phyloP scores from a whole-genome alignment of 2,113 vertebrate species.

The Leptocoma aspasia region DNA sequence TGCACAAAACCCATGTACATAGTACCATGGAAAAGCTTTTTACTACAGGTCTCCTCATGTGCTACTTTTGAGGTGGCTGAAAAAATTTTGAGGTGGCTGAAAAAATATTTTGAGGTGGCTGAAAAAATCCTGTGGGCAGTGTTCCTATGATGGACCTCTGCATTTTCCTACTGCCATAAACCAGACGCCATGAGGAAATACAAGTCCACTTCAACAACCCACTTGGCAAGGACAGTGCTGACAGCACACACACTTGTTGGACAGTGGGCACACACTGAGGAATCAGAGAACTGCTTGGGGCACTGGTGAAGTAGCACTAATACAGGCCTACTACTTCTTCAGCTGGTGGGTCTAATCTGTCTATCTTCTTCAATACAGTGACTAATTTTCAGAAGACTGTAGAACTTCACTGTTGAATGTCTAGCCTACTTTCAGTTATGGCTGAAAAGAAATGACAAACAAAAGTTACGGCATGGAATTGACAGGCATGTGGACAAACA shows the following conservation, averaged over 20 bases:
- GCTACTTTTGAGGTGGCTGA: not conserved
- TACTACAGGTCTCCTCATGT: not conserved
- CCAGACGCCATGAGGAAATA: not conserved
- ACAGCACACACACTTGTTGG: not conserved
- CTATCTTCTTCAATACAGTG: not conserved
- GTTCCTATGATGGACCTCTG: not conserved
- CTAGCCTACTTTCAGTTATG: not conserved
- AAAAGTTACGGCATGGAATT: not conserved
- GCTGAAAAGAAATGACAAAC: not conserved
- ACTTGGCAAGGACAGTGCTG: not conserved
- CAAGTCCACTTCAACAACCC: not conserved
- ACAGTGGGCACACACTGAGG: not conserved
- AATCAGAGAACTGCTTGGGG: not conserved
- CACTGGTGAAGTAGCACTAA: not conserved
- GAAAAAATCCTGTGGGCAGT: not conserved
- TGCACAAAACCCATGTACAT: not conserved
- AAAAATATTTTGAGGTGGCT: not conserved
- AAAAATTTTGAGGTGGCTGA: not conserved
- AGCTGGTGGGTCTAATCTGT: not conserved
- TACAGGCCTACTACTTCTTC: not conserved
- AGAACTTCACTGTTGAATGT: not conserved
- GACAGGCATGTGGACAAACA: not conserved
- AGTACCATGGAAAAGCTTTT: not conserved
- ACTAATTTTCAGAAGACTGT: not conserved
- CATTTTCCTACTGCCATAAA: not conserved